phyloP scores from a whole-genome alignment of 2,113 vertebrate genomes.

The Pedetes capensis region DNA sequence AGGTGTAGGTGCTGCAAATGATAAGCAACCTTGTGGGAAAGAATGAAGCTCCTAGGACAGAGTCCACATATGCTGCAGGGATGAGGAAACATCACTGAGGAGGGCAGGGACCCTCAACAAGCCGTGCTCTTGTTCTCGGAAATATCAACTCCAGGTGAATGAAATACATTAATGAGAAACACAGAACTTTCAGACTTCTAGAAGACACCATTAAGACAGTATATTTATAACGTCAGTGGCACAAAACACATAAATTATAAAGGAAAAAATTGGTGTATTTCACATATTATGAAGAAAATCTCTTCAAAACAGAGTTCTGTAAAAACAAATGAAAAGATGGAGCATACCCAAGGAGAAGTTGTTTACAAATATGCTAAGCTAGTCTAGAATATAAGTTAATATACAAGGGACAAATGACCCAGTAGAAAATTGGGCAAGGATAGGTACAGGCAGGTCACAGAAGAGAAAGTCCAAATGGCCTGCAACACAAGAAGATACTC shows the following conservation, averaged over 20 bases:
- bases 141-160: background rate
- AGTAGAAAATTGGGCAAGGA: background rate
- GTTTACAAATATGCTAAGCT: background rate
- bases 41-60: background rate
- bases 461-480: background rate
- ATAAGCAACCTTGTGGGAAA: too few relatives aligned
- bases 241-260: background rate
- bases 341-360: background rate
- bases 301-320: background rate
- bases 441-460: background rate
- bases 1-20: background rate
- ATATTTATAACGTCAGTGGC: background rate
- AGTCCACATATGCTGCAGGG: too few relatives aligned
- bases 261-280: background rate
- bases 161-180: background rate
- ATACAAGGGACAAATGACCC: background rate
- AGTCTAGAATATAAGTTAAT: background rate
- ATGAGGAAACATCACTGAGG: too few relatives aligned
- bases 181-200: background rate
- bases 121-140: background rate
- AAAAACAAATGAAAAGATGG: slow-evolving; percentile 21
- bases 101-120: background rate
- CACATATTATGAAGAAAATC: background rate
- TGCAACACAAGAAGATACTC: background rate
- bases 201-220: background rate